Evolutionary conservation across 2,113 vertebrate species (phyloP).

Genomic region (Prochilodus magdalenae): DNA sequence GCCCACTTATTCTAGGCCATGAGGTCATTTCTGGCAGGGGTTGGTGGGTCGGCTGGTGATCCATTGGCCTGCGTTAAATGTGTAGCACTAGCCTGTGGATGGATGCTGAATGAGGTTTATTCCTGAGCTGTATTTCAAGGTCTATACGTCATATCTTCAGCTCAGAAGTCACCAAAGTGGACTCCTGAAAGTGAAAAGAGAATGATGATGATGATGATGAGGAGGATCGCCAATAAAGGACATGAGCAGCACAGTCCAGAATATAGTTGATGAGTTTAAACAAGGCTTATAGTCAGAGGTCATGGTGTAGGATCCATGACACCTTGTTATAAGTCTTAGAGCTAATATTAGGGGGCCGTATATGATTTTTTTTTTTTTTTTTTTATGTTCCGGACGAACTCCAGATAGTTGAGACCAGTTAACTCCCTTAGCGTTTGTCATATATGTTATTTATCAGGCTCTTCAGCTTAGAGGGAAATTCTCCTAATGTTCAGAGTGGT

Average conservation of each 20-base stretch:
- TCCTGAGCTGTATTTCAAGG: neutral
- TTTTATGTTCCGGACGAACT: neutral
- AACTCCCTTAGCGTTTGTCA: neutral
- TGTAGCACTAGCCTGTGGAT: neutral
- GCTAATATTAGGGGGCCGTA: neutral
- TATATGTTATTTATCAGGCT: neutral
- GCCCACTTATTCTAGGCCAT: slow-evolving; percentile 10
- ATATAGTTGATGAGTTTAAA: neutral
- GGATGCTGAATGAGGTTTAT: neutral
- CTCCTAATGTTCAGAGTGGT: no score
- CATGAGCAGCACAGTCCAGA: neutral
- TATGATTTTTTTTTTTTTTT: no score
- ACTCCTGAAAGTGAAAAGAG: neutral
- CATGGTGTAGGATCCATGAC: no score
- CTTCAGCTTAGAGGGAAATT: no score
- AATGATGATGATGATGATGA: slow-evolving; percentile 1
- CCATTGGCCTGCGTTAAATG: neutral
- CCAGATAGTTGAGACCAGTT: neutral
- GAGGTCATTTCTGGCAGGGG: neutral
- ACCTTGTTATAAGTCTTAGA: neutral
- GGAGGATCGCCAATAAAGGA: neutral
- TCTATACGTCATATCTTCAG: neutral
- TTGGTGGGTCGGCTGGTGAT: neutral
- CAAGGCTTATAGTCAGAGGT: neutral
- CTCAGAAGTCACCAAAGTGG: neutral